Evolutionary conservation across 2,888 invertebrate species (phyloP).

Genomic region (Zhengitettix transpicula): DNA sequence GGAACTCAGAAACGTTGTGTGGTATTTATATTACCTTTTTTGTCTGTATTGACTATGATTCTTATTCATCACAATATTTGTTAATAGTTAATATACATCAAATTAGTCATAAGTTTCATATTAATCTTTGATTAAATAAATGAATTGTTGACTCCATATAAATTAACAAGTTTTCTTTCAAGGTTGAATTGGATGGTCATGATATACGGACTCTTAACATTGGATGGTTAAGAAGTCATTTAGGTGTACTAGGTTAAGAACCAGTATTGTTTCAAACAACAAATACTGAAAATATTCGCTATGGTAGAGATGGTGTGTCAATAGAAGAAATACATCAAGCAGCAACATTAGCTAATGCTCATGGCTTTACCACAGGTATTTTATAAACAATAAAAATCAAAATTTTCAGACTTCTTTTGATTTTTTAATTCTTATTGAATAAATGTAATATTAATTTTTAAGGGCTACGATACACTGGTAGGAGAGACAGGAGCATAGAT

Average conservation of each 20-base stretch:
- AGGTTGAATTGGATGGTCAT: constrained; percentile 47
- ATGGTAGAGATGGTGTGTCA: constrained; percentile 51
- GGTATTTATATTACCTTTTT: no score
- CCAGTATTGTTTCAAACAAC: constrained; percentile 70
- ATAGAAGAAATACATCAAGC: constrained; percentile 51
- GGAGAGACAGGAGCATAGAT: constrained; percentile 69
- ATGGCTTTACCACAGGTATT: constrained; percentile 54
- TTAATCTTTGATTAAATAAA: no score
- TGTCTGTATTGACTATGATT: no score
- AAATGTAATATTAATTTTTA: constrained; percentile 11
- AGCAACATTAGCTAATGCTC: constrained; percentile 58
- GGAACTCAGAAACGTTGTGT: no score
- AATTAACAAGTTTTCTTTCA: neutral
- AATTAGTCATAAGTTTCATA: no score
- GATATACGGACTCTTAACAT: constrained; percentile 60
- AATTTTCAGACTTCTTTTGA: no score
- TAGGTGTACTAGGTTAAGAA: constrained; percentile 85
- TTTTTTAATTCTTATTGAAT: neutral
- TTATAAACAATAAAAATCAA: no score
- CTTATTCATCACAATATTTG: no score
- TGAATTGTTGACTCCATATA: no score
- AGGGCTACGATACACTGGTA: constrained; percentile 66
- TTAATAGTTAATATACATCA: no score
- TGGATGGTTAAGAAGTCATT: constrained; percentile 60
- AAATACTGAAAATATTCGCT: constrained; percentile 73